These are phyloP conservation scores for Zaprionus lineosus DNA, from an alignment of 2,888 invertebrate species.

Conservation along the genomic window DNA sequence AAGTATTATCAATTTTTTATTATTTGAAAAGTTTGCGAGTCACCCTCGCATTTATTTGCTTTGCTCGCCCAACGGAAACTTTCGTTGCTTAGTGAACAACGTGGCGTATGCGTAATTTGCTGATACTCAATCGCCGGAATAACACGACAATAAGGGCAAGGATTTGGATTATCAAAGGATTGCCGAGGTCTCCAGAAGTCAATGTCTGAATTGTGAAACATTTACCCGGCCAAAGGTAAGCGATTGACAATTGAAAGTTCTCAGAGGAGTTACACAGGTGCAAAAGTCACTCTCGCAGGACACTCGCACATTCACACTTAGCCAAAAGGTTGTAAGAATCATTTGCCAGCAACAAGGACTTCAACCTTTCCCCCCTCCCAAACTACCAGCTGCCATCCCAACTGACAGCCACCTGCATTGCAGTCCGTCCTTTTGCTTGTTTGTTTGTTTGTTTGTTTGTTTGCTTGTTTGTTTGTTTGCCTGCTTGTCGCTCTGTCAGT, in stretches of 20 bases:
- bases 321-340: slow-evolving; percentile 17
- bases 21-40: not conserved
- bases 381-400: no score
- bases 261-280: slow-evolving; percentile 4
- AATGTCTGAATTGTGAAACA: not conserved
- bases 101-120: slow-evolving; percentile 38
- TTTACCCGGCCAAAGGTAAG: not conserved
- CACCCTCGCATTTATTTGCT: not conserved
- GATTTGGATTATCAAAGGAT: no score
- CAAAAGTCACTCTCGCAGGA: slow-evolving; percentile 13
- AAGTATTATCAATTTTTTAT: not conserved
- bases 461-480: slow-evolving; percentile 20
- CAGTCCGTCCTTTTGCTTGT: slow-evolving; percentile 6
- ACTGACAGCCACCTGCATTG: no score
- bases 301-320: slow-evolving; percentile 39
- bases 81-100: not conserved
- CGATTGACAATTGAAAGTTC: slow-evolving; percentile 14
- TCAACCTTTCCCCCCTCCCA: no score
- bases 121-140: not conserved
- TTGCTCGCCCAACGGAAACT: not conserved
- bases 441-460: slow-evolving; percentile 13
- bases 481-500: slow-evolving; percentile 21
- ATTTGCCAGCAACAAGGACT: no score
- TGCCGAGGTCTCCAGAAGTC: not conserved
- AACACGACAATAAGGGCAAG: no score